Base-by-base conservation (phyloP, 2,797 vertebrate genomes). In the Nyctalus aviator region DNA sequence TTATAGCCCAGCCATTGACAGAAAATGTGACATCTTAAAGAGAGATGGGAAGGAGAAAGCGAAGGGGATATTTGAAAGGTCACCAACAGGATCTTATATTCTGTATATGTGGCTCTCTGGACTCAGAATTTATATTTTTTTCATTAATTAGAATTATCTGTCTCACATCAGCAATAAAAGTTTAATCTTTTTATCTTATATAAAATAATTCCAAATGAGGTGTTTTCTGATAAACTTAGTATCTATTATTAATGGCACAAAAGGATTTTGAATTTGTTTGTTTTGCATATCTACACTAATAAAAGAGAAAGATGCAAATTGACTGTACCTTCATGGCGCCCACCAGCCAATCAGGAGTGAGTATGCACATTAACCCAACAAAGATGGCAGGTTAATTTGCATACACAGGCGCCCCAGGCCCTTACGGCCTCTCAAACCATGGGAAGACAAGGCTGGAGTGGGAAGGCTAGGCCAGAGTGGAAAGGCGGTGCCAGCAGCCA, bases 181-280 rank as follows among this genome's bases (percentile, higher is more conserved):
- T 41, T 91, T 82, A 91, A 72, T 2, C 25, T 83, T 85, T 79
- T 81, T 88, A 75, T 41, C 37, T 81, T 37, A 68, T 15, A 10
- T 87, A 69, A 88, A 83, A 91, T 75, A 69, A 66, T 73, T 23
- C 25, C 41, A 71, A 84, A 68, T 46, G 9, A 89, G 25, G 2
- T 32, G 55, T 82, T 93, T 94, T 90, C 76, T 91, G 48, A 62
- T 82, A 92, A 93, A 96, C 84, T 92, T 92, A 14, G 32, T 78
- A 59, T 71, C 18, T 75, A 5, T 91, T 92, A 85, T 83, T 91
- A 86, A 41, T n/a, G 4, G n/a, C 41, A 85, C 35, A 89, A 57
- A 75, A 73, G 7, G 8, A 59, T 93, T 90, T 6, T 44, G 32
- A 64, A 12, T 78, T 93, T 21, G 88, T 53, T 91, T 77, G 57